Base-by-base conservation (phyloP, 2,888 invertebrate genomes). In the Heliconius hortense region DNA sequence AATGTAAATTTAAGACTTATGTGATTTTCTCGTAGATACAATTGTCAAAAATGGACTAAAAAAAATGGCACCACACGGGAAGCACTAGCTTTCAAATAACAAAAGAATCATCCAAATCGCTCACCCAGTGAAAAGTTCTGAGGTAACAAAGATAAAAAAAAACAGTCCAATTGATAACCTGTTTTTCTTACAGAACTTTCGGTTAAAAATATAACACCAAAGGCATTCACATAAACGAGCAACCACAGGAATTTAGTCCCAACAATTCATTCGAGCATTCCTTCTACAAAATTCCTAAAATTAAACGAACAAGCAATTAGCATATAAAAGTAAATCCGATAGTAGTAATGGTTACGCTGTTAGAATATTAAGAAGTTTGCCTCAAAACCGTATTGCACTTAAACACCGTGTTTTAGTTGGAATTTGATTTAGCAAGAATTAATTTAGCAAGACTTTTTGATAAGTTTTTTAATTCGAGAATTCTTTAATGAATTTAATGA, bases 291-390 rank as follows among this genome's bases (percentile, higher is more conserved):
- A 74, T 64, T 70, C 74, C 53, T 70, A 53, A 66, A 73, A 75
- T 73, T 69, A 73, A 78, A 75, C 73, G 69, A 76, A 66, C 76
- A 63, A 64, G 39, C 75, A 78, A 78, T 78, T 78, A 78, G 73
- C 78, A 78, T 77, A 78, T 77, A 78, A 77, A 78, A 78, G 78
- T 75, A 78, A 78, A 78, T 78, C 77, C 75, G 68, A 77, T 76
- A 77, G 67, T 76, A 76, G 70, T 75, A 78, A 77, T 77, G 75
- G 73, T 67, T 72, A 73, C 75, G 75, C 59, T 71, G 53, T 56
- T 71, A 66, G 77, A 73, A 75, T 77, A 71, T 77, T 77, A 77
- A 77, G 69, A 35, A 60, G 60, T 60, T 35, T 60, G 60, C 39
- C 11, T 53, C 68, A 62, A 48, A 63, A 71, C 28, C 21, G 62